Conservation (phyloP, 2,797 vertebrate genomes). For the Phrynocephalus vlangalii region DNA sequence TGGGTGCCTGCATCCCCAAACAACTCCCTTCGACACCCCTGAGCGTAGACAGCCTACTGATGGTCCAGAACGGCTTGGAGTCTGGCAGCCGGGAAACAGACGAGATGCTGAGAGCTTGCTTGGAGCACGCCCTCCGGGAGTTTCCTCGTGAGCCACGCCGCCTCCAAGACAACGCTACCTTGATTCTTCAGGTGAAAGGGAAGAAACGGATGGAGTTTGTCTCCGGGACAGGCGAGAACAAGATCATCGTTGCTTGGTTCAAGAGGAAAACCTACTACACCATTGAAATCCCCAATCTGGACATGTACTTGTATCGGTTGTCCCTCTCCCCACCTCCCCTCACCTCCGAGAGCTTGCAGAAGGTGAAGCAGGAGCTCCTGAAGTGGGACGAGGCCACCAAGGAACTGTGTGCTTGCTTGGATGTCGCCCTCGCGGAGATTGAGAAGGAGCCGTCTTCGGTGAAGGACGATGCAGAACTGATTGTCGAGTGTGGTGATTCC, state of each 20-base stretch:
- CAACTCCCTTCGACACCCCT: constrained; percentile 18
- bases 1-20: constrained; percentile 47
- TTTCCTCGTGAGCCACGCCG: constrained; percentile 19
- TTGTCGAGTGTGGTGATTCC: neutral
- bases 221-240: constrained; percentile 33
- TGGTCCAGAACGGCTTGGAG: constrained; percentile 16
- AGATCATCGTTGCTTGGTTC: constrained; percentile 27
- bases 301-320: constrained; percentile 25
- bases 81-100: constrained; percentile 3
- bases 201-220: constrained; percentile 39
- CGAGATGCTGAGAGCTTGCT: constrained; percentile 28
- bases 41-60: constrained; percentile 29
- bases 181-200: constrained; percentile 24
- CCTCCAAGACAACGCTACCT: constrained; percentile 34
- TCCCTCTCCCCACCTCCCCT: constrained; percentile 1
- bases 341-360: constrained; percentile 23
- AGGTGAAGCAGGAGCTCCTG: constrained; percentile 24
- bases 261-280: constrained; percentile 20
- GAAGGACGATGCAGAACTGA: constrained; percentile 20
- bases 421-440: constrained; percentile 23
- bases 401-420: constrained; percentile 22
- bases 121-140: constrained; percentile 27
- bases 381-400: constrained; percentile 24
- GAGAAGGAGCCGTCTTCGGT: constrained; percentile 27
- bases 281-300: constrained; percentile 23